phyloP scores from a whole-genome alignment of 2,888 invertebrate species.

The Lithosia quadra region DNA sequence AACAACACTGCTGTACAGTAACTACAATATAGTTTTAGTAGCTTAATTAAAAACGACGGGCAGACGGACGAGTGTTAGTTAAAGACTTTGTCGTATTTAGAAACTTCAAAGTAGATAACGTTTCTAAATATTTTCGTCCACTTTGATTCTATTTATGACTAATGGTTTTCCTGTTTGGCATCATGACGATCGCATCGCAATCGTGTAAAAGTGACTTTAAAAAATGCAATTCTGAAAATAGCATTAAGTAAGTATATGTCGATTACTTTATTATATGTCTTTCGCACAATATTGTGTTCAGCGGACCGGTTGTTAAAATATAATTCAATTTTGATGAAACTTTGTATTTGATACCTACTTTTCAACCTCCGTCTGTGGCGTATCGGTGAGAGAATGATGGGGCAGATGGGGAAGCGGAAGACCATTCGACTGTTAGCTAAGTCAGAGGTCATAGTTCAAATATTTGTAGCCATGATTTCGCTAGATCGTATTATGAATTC shows the following conservation, averaged over 20 bases:
- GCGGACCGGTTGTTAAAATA: too few relatives aligned
- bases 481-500: too few relatives aligned
- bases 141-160: constrained; percentile 54
- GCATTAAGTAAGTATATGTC: too few relatives aligned
- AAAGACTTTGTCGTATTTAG: constrained; percentile 20
- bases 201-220: background rate
- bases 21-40: constrained; percentile 20
- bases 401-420: too few relatives aligned
- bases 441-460: background rate
- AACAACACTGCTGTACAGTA: constrained; percentile 19
- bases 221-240: background rate
- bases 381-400: too few relatives aligned
- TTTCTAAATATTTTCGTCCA: constrained; percentile 38
- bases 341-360: too few relatives aligned
- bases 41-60: constrained; percentile 34
- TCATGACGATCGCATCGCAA: background rate
- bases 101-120: constrained; percentile 43
- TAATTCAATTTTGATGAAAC: too few relatives aligned
- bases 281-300: too few relatives aligned
- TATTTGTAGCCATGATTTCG: too few relatives aligned
- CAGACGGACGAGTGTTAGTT: constrained; percentile 18
- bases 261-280: background rate
- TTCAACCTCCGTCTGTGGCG: too few relatives aligned
- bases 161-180: constrained; percentile 47
- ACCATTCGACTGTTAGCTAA: background rate